Evolutionary conservation across 2,888 invertebrate species (phyloP).

Genomic region (Cyclophora albipunctata): DNA sequence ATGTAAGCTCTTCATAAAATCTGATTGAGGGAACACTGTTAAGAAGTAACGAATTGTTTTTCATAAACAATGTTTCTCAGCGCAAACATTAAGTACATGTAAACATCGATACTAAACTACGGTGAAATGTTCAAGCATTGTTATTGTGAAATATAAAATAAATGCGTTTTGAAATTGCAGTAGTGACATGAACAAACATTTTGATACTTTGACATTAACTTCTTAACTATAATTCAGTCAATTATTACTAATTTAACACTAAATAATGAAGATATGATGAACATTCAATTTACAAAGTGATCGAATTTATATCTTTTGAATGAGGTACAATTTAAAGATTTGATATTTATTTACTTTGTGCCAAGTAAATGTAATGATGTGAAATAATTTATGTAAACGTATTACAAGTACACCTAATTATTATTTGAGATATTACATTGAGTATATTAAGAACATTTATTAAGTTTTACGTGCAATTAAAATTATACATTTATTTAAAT

Average conservation of each 20-base stretch:
- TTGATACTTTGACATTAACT: constrained; percentile 40
- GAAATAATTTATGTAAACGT: no score
- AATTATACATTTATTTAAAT: no score
- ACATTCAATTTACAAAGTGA: constrained; percentile 25
- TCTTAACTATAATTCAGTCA: constrained; percentile 69
- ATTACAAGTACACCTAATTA: no score
- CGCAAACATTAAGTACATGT: no score
- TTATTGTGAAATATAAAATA: constrained; percentile 45
- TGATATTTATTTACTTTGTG: no score
- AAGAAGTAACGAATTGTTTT: not conserved
- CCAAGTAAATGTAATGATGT: no score
- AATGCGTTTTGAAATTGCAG: constrained; percentile 63
- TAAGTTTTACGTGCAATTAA: no score
- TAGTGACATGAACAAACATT: constrained; percentile 31
- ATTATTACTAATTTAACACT: constrained; percentile 54
- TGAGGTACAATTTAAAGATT: constrained; percentile 5
- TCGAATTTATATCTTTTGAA: constrained; percentile 12
- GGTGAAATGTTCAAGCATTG: constrained; percentile 7
- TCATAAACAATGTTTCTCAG: no score
- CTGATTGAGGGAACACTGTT: constrained; percentile 6
- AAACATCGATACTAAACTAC: no score
- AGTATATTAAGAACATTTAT: no score
- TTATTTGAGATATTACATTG: no score
- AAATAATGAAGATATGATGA: constrained; percentile 22
- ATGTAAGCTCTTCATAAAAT: constrained; percentile 10